Conservation (phyloP, 64 coral and sea anemone species). For the Astreopora myriophthalma region DNA sequence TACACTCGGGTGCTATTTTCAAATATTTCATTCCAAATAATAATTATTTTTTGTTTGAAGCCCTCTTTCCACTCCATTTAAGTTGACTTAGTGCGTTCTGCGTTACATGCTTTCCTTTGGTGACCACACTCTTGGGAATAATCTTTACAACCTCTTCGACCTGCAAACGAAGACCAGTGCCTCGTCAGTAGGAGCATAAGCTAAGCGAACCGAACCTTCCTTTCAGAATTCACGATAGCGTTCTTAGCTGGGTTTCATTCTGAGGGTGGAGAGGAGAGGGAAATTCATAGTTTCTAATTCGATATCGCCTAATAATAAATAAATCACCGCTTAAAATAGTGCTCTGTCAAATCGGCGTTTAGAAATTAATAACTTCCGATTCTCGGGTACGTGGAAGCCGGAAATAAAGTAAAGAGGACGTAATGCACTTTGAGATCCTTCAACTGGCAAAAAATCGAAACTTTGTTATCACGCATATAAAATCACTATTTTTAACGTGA, state of each 20-base stretch:
- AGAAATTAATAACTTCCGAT: neutral
- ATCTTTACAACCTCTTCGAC: conserved; percentile 53
- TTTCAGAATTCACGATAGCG: too few species aligned
- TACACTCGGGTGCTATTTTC: too few species aligned
- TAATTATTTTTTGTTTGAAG: neutral
- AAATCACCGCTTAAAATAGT: too few species aligned
- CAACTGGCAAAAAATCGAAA: neutral
- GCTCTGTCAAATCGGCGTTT: neutral
- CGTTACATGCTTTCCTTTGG: conserved; percentile 58
- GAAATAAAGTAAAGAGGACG: neutral
- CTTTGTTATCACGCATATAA: too few species aligned
- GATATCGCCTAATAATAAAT: too few species aligned
- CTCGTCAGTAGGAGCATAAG: neutral
- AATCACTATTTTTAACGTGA: too few species aligned
- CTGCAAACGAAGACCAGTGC: conserved; percentile 1
- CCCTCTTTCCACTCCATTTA: conserved; percentile 2
- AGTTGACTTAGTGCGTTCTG: conserved; percentile 62
- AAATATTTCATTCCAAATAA: too few species aligned
- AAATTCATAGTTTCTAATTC: too few species aligned
- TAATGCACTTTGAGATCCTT: neutral
- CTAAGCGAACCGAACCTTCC: too few species aligned
- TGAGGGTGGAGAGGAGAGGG: too few species aligned
- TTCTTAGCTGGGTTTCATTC: too few species aligned
- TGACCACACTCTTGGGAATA: conserved; percentile 45
- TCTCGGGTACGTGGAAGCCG: neutral